These are phyloP conservation scores for Eumerus sabulonum DNA, from an alignment of 2,888 invertebrate species.

Conservation along the genomic window DNA sequence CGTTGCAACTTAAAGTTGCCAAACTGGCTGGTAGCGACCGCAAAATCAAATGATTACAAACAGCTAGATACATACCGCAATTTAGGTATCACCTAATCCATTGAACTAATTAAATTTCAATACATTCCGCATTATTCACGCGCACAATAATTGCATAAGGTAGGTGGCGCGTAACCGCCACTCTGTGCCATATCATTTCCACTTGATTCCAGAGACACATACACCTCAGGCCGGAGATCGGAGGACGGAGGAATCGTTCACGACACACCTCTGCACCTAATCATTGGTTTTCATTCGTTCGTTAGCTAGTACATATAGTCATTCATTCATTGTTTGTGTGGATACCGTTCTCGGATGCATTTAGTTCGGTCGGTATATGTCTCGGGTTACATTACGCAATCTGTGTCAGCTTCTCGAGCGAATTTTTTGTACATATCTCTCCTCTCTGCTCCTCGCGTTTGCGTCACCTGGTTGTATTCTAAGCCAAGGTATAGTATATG, in stretches of 20 bases:
- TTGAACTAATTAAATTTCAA: constrained; percentile 64
- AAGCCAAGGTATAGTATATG: constrained; percentile 2
- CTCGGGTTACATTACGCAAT: constrained; percentile 60
- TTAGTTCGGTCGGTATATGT: constrained; percentile 7
- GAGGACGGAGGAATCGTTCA: no score
- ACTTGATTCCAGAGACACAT: constrained; percentile 15
- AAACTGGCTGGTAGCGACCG: neutral
- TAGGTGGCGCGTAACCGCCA: constrained; percentile 35
- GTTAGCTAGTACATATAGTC: no score
- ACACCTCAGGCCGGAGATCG: neutral
- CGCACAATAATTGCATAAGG: constrained; percentile 42
- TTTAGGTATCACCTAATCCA: constrained; percentile 46
- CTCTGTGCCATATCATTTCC: constrained; percentile 55
- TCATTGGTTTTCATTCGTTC: constrained; percentile 14
- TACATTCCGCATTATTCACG: constrained; percentile 52
- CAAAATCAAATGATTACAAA: neutral
- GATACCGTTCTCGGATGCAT: constrained; percentile 27
- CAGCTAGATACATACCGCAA: neutral
- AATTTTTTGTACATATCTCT: neutral
- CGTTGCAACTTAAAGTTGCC: neutral
- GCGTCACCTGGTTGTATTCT: constrained; percentile 42
- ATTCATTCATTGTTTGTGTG: constrained; percentile 50
- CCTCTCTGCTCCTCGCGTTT: constrained; percentile 2
- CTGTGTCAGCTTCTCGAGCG: constrained; percentile 27
- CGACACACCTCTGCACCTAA: constrained; percentile 17